Percentiles rank a stretch among this genome's conserved stretches.
phyloP scores from a whole-genome alignment of 2,113 vertebrate species.

The Porphyrio hochstetteri region DNA sequence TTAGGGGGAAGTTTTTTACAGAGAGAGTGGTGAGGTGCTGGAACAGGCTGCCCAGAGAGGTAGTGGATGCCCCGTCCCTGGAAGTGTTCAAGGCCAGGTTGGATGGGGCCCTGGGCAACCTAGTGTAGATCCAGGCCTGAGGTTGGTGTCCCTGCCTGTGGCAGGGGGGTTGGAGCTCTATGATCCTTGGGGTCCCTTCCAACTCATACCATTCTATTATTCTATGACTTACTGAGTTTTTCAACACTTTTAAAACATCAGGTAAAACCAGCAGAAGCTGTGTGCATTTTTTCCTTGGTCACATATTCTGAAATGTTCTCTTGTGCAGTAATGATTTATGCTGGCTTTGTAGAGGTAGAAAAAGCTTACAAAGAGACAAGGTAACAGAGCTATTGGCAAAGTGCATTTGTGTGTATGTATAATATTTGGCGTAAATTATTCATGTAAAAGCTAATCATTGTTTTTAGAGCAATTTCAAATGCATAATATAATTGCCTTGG shows the following conservation, averaged over 20 bases:
- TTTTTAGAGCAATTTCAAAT: slow-evolving; percentile 12
- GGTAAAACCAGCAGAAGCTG: not conserved
- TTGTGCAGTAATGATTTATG: not conserved
- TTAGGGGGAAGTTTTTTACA: no score
- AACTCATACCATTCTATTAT: no score
- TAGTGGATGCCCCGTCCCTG: no score
- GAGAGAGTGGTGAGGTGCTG: no score
- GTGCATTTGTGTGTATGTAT: not conserved
- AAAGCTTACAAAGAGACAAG: not conserved
- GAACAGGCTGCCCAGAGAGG: no score
- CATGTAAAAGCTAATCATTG: not conserved
- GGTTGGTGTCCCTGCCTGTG: no score
- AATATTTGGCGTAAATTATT: not conserved
- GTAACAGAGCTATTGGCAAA: not conserved
- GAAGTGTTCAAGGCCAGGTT: no score
- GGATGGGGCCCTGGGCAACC: no score
- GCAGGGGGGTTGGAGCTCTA: no score
- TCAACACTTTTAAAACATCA: not conserved
- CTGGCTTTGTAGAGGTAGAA: not conserved
- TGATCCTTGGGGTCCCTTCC: no score
- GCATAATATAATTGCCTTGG: not conserved
- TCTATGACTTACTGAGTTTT: not conserved
- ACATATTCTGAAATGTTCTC: not conserved
- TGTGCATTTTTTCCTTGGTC: not conserved
- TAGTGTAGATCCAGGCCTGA: no score